Evolutionary conservation across 1,140 invertebrate species (phyloP).

Genomic region (Microplitis demolitor): DNA sequence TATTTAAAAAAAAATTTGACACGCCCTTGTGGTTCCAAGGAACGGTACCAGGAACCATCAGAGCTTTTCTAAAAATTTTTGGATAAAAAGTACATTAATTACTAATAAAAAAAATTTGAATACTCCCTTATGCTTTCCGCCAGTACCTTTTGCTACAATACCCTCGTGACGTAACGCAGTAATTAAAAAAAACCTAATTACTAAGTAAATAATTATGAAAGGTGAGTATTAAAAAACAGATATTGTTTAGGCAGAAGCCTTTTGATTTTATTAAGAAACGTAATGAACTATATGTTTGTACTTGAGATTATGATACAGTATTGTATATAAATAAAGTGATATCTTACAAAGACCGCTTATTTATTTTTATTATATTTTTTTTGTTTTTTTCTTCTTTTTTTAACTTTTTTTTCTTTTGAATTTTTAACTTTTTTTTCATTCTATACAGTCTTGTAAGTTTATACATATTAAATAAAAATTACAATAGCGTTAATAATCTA

Average conservation of each 20-base stretch:
- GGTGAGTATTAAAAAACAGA: neutral
- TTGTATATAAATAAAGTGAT: constrained; percentile 59
- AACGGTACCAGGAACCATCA: no score
- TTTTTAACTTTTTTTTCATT: constrained; percentile 35
- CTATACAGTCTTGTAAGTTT: constrained; percentile 55
- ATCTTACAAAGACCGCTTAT: constrained; percentile 56
- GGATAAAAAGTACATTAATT: no score
- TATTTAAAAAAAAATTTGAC: no score
- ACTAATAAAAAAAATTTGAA: no score
- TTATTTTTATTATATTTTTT: constrained; percentile 9
- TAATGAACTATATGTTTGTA: constrained; percentile 58
- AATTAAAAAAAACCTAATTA: neutral
- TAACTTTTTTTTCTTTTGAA: neutral
- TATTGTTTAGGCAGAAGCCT: constrained; percentile 23
- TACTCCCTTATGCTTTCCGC: no score
- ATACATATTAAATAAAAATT: constrained; percentile 56
- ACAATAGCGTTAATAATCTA: constrained; percentile 45
- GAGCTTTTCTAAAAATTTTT: no score
- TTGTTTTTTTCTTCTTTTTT: neutral
- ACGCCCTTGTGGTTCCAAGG: no score
- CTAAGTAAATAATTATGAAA: neutral
- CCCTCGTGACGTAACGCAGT: no score
- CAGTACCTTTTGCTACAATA: no score
- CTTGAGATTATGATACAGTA: constrained; percentile 58
- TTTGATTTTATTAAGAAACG: constrained; percentile 52